Evolutionary conservation across 2,113 vertebrate species (phyloP), one percentile per base, ranked within the genome.

Genomic region (Megaceryle maxima): DNA sequence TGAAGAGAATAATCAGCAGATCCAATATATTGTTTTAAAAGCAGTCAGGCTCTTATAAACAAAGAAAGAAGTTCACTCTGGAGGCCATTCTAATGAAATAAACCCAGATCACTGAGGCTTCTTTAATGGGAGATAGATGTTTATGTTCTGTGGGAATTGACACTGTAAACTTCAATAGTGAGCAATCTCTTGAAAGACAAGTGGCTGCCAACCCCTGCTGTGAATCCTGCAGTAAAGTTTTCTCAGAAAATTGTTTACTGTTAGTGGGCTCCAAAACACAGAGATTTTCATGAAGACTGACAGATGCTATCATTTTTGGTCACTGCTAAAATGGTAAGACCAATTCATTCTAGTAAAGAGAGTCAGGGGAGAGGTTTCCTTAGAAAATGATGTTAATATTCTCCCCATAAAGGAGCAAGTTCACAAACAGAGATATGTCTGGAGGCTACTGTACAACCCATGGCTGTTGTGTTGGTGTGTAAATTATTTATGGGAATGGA

Each of bases 221-320:
- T 72, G 94, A 95, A 78, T 96, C 90, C 90, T 31, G 6, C 39
- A 50, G 91, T 72, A 89, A 51, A 75, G 79, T 92, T 90, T 90
- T 94, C 79, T 90, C 31, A 94, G 94, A 88, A 93, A 94, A 94
- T 95, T 87, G 64, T 96, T 94, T 95, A 94, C 62, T 78, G 63
- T 92, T 96, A 78, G 64, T 92, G 62, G 56, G 72, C 80, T 93
- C 44, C 60, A 81, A 93, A 97, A n/a, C 46, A 90, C 37, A 63
- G 68, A 95, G 82, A 88, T 92, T 97, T 97, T 93, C 64, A 67
- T 91, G 89, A 75, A 95, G 80, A 91, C 59, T 97, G 94, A 86
- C 83, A 92, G 75, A 79, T 74, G 29, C 39, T 87, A 83, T 73
- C 51, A 81, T 83, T 86, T 95, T 56, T 92, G 81, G 75, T 94